Evolutionary conservation across 2,888 invertebrate species (phyloP), one percentile per base, ranked within the genome.

Genomic region (Mechanitis messenoides): DNA sequence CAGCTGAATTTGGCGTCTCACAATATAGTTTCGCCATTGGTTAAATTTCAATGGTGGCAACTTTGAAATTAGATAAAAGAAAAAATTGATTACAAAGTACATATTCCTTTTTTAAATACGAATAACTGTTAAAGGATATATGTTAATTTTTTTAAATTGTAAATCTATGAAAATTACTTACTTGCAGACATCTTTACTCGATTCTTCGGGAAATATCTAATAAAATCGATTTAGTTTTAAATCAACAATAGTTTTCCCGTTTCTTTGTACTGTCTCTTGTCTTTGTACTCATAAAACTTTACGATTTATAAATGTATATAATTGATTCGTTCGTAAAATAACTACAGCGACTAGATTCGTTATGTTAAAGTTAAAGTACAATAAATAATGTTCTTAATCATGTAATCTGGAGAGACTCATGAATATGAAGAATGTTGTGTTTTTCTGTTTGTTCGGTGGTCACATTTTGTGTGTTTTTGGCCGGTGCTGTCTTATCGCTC

Each of bases 311-410:
- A 70, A 76, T 78, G 76, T 84, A 78, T 83, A 82, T 11, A 84
- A 80, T 81, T 84, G 79, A 80, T 84, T 83, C 81, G 78, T 81
- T 83, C 78, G 50, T 82, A 84, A 84, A 84, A 87, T 86, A 87
- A 87, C 87, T 87, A 84, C 82, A 77, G 83, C 83, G 89, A 90
- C 89, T 90, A 90, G 89, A 90, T 84, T 90, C 83, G 89, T 89
- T 89, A 75, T 79, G 74, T 79, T 84, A 81, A 83, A 79, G 74
- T 79, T 79, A 81, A 81, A 81, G 77, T 85, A 82, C 75, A 84
- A 84, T 88, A 86, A 88, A 87, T 87, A 84, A 66, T 67, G 66
- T 67, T 78, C 77, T 76, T 79, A 78, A 85, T 89, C 87, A 89
- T 86, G 87, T 87, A 78, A 84, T 84, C 87, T 80, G 79, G 73